phyloP scores from a whole-genome alignment of 2,113 vertebrate species.

The Sinosuthora webbiana region DNA sequence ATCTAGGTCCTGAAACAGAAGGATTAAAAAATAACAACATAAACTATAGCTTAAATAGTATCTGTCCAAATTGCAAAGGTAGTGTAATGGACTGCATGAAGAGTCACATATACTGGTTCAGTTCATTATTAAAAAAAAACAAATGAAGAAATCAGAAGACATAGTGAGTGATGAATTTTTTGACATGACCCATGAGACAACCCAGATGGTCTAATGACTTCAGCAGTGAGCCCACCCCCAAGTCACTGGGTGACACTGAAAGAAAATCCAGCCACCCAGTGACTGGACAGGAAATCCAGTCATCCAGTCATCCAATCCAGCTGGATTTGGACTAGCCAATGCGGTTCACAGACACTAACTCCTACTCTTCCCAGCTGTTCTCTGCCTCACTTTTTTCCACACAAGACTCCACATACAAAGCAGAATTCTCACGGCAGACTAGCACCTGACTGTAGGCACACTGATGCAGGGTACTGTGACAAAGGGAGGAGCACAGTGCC shows the following conservation, averaged over 20 bases:
- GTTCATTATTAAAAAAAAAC: background rate
- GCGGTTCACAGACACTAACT: background rate
- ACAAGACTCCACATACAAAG: background rate
- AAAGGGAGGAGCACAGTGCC: fast-evolving
- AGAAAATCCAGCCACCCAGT: background rate
- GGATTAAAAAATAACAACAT: background rate
- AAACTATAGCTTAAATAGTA: background rate
- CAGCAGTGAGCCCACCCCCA: background rate
- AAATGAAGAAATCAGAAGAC: background rate
- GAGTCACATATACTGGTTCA: background rate
- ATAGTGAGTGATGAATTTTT: background rate
- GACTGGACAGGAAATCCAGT: background rate
- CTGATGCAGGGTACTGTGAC: fast-evolving
- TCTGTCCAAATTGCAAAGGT: background rate
- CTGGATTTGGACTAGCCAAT: background rate
- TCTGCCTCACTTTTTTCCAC: background rate
- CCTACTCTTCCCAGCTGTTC: background rate
- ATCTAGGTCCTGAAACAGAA: background rate
- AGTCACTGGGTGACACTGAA: background rate
- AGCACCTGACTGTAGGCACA: background rate
- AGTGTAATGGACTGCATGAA: background rate
- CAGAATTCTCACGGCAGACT: background rate
- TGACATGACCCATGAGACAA: background rate
- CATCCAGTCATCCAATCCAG: background rate
- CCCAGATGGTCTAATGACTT: background rate